Base-by-base conservation (phyloP, 2,888 invertebrate genomes). In the Ophion obscuratus region DNA sequence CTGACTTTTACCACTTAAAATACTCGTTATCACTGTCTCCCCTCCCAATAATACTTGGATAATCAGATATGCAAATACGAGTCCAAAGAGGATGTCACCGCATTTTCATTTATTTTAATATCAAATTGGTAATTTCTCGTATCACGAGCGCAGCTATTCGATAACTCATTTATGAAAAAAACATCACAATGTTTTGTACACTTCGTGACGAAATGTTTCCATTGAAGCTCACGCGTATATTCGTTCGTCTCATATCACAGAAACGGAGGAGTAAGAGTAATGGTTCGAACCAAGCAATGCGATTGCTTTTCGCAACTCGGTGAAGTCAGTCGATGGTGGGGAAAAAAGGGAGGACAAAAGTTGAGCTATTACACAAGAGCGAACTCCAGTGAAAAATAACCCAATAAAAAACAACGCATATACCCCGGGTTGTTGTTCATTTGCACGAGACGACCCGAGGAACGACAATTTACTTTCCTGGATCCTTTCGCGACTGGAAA, bases 241-340 rank as follows among this genome's bases (percentile, higher is more conserved):
- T 64, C 27, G 17, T 9, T 44, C 36, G 11, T 67, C 40, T 44
- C 20, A 40, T 57, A 27, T 68, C 57, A 20, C 62, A 53, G 40
- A 68, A 73, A 10, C 36, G 61, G 62, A 61, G n/a, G 11, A 53
- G 62, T 44, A 62, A 67, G 81, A 81, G 77, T 73, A 73, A 84
- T 81, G 81, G 53, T 77, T 61, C 7, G 53, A 36, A 11, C 27
- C 36, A 40, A 77, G 47, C 31, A 47, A 44, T 20, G 47, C 14
- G 64, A 76, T 76, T 59, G 70, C 53, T 84, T 81, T 73, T 62
- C 40, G 7, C 59, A 40, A 71, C 66, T 74, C 53, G 76, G 66
- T 57, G 77, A 67, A 77, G 76, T 73, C 53, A 11, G 11, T 27
- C 47, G 61, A 47, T 44, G 61, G 59, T 61, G 9, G 9, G 4